Percentiles rank a stretch among this genome's conserved stretches.
These are phyloP conservation scores for Leistus spinibarbis DNA, from an alignment of 2,888 invertebrate species.

Conservation along the genomic window DNA sequence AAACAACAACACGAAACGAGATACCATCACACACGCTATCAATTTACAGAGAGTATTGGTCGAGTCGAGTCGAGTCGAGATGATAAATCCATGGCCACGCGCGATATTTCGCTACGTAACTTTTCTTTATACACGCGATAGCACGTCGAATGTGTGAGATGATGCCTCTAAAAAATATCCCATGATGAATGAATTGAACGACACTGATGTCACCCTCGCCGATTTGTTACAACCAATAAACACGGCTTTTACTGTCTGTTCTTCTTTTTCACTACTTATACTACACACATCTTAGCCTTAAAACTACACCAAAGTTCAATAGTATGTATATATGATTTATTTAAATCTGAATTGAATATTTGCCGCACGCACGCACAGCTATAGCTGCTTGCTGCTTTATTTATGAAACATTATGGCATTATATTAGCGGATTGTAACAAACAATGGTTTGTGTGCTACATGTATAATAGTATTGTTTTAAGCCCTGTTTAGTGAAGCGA, in stretches of 20 bases:
- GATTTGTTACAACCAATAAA: constrained; percentile 56
- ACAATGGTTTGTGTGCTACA: background rate
- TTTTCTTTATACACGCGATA: constrained; percentile 43
- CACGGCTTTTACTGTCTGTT: constrained; percentile 52
- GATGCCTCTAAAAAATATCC: constrained; percentile 42
- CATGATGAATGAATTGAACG: constrained; percentile 41
- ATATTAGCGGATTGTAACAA: background rate
- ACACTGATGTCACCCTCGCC: constrained; percentile 50
- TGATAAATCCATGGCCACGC: constrained; percentile 49
- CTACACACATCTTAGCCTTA: no score
- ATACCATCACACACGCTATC: constrained; percentile 33
- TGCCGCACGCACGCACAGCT: background rate
- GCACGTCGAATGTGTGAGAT: constrained; percentile 42
- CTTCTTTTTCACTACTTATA: no score
- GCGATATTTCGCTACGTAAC: constrained; percentile 46
- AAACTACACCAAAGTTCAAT: no score
- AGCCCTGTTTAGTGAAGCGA: background rate
- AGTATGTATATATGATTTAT: no score
- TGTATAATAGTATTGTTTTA: background rate
- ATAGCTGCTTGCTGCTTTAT: background rate
- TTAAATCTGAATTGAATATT: constrained; percentile 1
- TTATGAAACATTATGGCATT: background rate
- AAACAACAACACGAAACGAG: constrained; percentile 33
- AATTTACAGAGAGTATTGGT: constrained; percentile 39
- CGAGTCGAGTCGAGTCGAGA: no score